Base-by-base conservation (phyloP, 2,113 vertebrate genomes). In the Tringa solitaria region DNA sequence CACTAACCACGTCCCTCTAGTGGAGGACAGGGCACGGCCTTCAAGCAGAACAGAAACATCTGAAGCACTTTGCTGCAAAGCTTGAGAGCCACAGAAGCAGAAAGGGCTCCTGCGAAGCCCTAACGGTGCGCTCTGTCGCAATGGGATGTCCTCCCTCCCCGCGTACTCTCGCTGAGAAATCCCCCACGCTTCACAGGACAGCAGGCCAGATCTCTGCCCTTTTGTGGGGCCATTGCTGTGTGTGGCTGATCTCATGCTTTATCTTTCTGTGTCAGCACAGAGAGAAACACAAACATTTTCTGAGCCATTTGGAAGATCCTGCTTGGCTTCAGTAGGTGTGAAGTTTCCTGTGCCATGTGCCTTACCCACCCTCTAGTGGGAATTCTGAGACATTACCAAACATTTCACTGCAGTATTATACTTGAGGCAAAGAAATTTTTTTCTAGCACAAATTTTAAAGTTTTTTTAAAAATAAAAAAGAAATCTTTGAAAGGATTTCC, bases 91-190 rank as follows among this genome's bases (percentile, higher is more conserved):
- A 8, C 13, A 0, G 4, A 23, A 50, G 81, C 37, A 59, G 64
- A 24, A 53, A 57, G 41, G 19, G 64, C 5, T n/a, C 51, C 70
- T 54, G 64, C 81, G 30, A 57, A 70, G 59, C 35, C 67, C 2
- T n/a, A 3, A 0, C 0, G 3, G 28, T 3, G 4, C 16, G 2
- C 4, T 13, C 28, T 0, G 2, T 6, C 9, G 2, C 28, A 13
- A 12, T 0, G 5, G 39, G 37, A 41, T 7, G n/a, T 24, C 35
- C 43, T 81, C 59, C 80, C 57, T 13, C 16, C 28, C 26, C 13
- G 28, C 0, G 5, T 30, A 10, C 27, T 24, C 21, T 6, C 21
- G 32, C 61, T 4, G 27, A 43, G 76, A 50, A 69, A 87, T 19
- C 46, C 75, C 75, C 50, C 70, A 50, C 18, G 1, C 28, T 67